A percentile compares a stretch with the other conserved stretches of the same genome.
phyloP scores from a whole-genome alignment of 2,113 vertebrate genomes.

The Cyrtonyx montezumae region DNA sequence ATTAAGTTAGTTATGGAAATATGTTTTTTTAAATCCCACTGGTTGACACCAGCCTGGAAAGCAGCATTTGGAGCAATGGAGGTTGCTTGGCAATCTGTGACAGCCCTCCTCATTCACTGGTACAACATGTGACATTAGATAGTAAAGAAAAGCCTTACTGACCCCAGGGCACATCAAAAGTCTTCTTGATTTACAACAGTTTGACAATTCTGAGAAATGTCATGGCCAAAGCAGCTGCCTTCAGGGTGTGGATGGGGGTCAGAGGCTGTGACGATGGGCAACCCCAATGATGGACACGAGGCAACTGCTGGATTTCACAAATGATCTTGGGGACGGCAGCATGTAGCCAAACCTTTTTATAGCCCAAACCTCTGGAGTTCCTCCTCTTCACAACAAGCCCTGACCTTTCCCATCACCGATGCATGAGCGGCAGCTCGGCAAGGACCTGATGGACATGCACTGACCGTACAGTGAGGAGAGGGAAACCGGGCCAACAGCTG shows the following conservation, averaged over 20 bases:
- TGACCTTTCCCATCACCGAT: not conserved
- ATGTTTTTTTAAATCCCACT: not conserved
- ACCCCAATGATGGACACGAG: not conserved
- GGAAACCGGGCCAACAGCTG: not conserved
- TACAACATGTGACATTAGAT: not conserved
- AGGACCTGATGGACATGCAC: fast-evolving
- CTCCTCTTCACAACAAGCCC: not conserved
- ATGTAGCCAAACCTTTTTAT: not conserved
- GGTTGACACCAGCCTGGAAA: not conserved
- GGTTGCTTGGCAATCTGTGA: not conserved
- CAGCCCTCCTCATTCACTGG: not conserved
- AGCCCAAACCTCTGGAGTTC: slow-evolving; percentile 3
- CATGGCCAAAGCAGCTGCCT: slow-evolving; percentile 49
- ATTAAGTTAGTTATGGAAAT: not conserved
- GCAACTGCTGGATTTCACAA: slow-evolving; percentile 60
- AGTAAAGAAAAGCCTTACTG: not conserved
- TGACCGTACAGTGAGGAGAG: not conserved
- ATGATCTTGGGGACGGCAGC: not conserved
- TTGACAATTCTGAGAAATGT: slow-evolving; percentile 5
- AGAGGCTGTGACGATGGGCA: not conserved
- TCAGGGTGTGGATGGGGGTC: not conserved
- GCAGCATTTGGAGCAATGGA: not conserved
- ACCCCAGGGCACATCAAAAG: not conserved
- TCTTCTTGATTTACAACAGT: slow-evolving; percentile 13
- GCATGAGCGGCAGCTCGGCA: not conserved